These are phyloP conservation scores for Platerodrilus igneus DNA, from an alignment of 2,888 invertebrate species.

Conservation along the genomic window DNA sequence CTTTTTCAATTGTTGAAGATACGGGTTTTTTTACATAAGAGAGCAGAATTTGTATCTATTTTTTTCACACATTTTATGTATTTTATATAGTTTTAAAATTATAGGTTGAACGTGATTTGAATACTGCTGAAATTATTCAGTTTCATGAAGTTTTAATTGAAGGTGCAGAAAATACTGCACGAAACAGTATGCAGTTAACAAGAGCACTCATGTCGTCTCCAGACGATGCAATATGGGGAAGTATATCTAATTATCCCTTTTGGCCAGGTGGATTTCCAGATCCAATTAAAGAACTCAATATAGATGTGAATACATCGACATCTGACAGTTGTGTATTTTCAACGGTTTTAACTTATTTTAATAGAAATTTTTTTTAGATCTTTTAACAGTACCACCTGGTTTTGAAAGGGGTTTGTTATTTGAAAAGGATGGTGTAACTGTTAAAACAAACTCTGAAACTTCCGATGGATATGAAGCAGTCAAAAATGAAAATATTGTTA, in stretches of 20 bases:
- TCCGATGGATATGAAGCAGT: slow-evolving; percentile 31
- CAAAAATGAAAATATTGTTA: slow-evolving; percentile 46
- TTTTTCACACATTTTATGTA: too few relatives aligned
- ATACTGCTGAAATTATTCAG: slow-evolving; percentile 70
- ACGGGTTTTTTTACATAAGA: too few relatives aligned
- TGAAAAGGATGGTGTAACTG: slow-evolving; percentile 53
- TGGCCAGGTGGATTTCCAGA: slow-evolving; percentile 77
- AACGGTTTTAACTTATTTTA: too few relatives aligned
- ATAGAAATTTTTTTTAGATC: too few relatives aligned
- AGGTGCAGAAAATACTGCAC: slow-evolving; percentile 60
- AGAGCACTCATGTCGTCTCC: slow-evolving; percentile 73
- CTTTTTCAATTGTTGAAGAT: too few relatives aligned
- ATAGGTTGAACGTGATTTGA: slow-evolving; percentile 67
- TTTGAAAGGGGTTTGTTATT: slow-evolving; percentile 58
- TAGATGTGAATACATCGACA: slow-evolving; percentile 47
- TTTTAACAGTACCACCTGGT: slow-evolving; percentile 60
- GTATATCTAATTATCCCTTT: slow-evolving; percentile 77
- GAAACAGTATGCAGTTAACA: slow-evolving; percentile 74
- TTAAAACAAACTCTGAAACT: slow-evolving; percentile 33
- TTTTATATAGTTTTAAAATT: too few relatives aligned
- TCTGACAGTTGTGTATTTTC: slow-evolving; percentile 35
- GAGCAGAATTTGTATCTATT: too few relatives aligned
- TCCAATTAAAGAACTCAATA: slow-evolving; percentile 50
- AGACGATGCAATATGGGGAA: slow-evolving; percentile 67
- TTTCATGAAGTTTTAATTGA: slow-evolving; percentile 59